Percentiles rank a stretch among this genome's conserved stretches.
Evolutionary conservation across 2,888 invertebrate species (phyloP).

Genomic region (Seira musarum): DNA sequence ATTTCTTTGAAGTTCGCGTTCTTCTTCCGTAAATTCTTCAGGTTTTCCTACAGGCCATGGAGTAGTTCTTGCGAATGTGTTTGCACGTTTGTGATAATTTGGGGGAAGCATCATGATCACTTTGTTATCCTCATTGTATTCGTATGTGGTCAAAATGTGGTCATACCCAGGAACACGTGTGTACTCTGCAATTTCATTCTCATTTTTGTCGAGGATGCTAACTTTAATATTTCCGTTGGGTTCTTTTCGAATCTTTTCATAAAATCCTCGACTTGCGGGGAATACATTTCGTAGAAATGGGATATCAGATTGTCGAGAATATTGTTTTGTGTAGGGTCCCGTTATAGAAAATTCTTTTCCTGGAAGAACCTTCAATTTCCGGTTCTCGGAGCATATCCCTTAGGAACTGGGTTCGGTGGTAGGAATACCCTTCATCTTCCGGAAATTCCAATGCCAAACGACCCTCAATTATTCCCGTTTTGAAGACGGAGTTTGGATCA

Average conservation of each 20-base stretch:
- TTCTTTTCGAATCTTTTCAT: neutral
- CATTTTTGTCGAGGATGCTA: neutral
- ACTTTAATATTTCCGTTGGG: constrained; percentile 22
- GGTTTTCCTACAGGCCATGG: constrained; percentile 5
- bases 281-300: constrained; percentile 25
- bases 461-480: constrained; percentile 18
- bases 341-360: constrained; percentile 13
- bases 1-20: neutral
- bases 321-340: constrained; percentile 11
- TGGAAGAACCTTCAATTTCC: constrained; percentile 18
- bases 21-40: neutral
- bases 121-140: constrained; percentile 53
- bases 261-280: neutral
- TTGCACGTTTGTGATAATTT: constrained; percentile 58
- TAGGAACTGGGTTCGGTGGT: constrained; percentile 8
- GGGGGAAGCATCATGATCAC: constrained; percentile 63
- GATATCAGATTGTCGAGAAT: neutral
- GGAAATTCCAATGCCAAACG: neutral
- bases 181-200: constrained; percentile 30
- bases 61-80: constrained; percentile 1
- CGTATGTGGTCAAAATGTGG: constrained; percentile 32
- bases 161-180: constrained; percentile 24
- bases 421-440: constrained; percentile 34
- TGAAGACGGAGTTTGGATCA: constrained; percentile 2
- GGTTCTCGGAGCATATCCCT: neutral